Evolutionary conservation across 2,113 vertebrate species (phyloP).

Genomic region (Dendrocopos noguchii): DNA sequence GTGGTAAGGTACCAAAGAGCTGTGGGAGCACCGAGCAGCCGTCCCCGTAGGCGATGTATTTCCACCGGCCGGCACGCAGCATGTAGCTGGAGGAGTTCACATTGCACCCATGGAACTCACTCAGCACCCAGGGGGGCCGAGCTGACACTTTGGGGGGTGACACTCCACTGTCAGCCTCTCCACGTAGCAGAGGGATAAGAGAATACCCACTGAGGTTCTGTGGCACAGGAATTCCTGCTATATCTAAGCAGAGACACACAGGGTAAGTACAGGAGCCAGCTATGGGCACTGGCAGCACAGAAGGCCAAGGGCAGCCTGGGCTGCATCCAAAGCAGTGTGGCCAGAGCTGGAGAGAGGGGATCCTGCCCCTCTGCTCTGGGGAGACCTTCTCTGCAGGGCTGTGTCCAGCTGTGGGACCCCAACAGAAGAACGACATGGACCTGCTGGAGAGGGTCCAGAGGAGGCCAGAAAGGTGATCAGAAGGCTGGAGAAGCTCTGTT

Average conservation of each 20-base stretch:
- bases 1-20: constrained; percentile 84
- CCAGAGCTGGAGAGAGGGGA: too few relatives aligned
- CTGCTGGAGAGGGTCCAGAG: too few relatives aligned
- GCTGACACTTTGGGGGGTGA: not conserved
- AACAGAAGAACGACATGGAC: too few relatives aligned
- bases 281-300: too few relatives aligned
- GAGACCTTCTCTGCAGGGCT: too few relatives aligned
- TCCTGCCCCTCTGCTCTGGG: too few relatives aligned
- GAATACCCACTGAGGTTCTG: constrained; percentile 88
- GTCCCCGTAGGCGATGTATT: constrained; percentile 89
- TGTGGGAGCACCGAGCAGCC: constrained; percentile 84
- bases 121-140: constrained; percentile 86
- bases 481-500: too few relatives aligned
- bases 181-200: constrained; percentile 77
- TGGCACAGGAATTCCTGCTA: constrained; percentile 79
- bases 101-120: constrained; percentile 95
- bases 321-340: too few relatives aligned
- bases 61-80: constrained; percentile 88
- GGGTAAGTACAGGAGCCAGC: too few relatives aligned
- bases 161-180: not conserved
- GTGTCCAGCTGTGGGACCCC: too few relatives aligned
- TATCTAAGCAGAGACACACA: constrained; percentile 76
- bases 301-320: too few relatives aligned
- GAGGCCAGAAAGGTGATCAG: too few relatives aligned
- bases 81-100: constrained; percentile 94